Percentiles rank a stretch among this genome's conserved stretches.
phyloP scores from a whole-genome alignment of 1,140 invertebrate species.

The Drosophila varians region DNA sequence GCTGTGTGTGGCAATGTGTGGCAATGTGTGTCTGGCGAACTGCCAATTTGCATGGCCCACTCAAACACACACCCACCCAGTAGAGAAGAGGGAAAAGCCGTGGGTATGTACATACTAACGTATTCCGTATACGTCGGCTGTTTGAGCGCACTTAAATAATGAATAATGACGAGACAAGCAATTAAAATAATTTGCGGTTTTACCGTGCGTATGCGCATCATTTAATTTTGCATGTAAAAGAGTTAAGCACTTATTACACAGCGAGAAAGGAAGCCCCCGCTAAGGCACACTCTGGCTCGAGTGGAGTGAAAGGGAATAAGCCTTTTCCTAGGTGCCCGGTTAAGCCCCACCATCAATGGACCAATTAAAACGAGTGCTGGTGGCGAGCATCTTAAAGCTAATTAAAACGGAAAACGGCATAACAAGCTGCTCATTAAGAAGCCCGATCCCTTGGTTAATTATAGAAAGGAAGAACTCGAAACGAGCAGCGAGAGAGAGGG shows the following conservation, averaged over 20 bases:
- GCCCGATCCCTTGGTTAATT: conserved; percentile 68
- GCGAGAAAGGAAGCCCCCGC: conserved; percentile 32
- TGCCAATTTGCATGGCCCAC: conserved; percentile 54
- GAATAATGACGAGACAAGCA: conserved; percentile 84
- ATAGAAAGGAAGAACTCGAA: conserved; percentile 70
- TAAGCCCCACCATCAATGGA: conserved; percentile 62
- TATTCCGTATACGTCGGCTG: conserved; percentile 54
- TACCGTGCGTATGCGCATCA: conserved; percentile 83
- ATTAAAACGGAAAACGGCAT: conserved; percentile 82
- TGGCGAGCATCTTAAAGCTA: conserved; percentile 81
- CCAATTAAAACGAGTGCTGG: conserved; percentile 77
- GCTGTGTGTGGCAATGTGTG: conserved; percentile 27
- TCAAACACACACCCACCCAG: conserved; percentile 21
- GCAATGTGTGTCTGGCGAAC: conserved; percentile 53
- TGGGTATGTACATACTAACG: conserved; percentile 30
- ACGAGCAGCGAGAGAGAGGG: conserved; percentile 55
- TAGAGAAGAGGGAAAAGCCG: conserved; percentile 9
- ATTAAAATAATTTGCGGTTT: conserved; percentile 84
- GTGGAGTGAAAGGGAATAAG: not conserved
- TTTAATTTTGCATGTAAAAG: conserved; percentile 83
- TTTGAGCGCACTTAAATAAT: conserved; percentile 83
- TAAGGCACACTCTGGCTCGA: not conserved
- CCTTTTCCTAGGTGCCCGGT: not conserved
- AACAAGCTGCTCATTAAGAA: conserved; percentile 82
- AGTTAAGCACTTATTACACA: conserved; percentile 79